Conservation (phyloP, 2,797 vertebrate genomes). For the Hyperoplus immaculatus region DNA sequence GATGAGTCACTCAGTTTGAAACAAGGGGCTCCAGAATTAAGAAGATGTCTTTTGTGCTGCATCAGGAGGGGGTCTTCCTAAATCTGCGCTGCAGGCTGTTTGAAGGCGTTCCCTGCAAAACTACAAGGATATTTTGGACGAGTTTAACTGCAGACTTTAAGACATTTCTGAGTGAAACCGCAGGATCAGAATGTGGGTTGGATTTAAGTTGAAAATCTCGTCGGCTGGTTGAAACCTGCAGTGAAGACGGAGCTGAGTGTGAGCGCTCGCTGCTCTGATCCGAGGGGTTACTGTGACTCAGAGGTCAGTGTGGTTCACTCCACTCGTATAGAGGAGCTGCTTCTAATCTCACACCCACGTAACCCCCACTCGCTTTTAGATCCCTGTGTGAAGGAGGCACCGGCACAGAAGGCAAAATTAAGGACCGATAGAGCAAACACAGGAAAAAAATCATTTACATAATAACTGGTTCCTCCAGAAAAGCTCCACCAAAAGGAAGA, state of each 20-base stretch:
- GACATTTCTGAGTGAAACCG: constrained; percentile 14
- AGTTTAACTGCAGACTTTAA: constrained; percentile 11
- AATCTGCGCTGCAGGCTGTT: constrained; percentile 49
- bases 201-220: constrained; percentile 25
- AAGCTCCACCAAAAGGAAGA: constrained; percentile 36
- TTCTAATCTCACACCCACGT: constrained; percentile 72
- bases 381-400: constrained; percentile 51
- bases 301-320: constrained; percentile 66
- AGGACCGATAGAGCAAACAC: constrained; percentile 60
- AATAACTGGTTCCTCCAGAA: constrained; percentile 70
- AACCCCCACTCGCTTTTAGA: constrained; percentile 58
- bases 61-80: constrained; percentile 41
- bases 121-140: constrained; percentile 18
- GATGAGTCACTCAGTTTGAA: constrained; percentile 45
- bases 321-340: constrained; percentile 54
- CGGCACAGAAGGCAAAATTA: constrained; percentile 56
- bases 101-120: constrained; percentile 27
- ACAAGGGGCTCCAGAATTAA: constrained; percentile 34
- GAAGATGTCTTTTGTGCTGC: constrained; percentile 27
- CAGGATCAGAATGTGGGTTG: constrained; percentile 25
- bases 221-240: constrained; percentile 34
- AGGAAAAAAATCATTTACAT: constrained; percentile 68
- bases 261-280: constrained; percentile 24
- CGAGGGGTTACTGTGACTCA: constrained; percentile 68
- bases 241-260: constrained; percentile 27